Base-by-base conservation (phyloP, 2,797 vertebrate species). In the Myotis daubentonii region DNA sequence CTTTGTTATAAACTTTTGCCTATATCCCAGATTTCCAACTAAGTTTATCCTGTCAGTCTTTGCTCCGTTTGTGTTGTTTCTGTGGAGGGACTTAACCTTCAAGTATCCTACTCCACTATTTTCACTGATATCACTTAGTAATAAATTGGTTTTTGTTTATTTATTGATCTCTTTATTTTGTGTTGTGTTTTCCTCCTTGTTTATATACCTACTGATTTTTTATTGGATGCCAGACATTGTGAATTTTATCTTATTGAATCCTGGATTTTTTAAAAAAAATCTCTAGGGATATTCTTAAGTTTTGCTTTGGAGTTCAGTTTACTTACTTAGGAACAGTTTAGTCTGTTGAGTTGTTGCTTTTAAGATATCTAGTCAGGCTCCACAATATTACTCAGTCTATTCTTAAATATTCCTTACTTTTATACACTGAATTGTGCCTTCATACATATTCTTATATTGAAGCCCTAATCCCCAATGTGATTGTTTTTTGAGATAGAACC, bases 181-280 rank as follows among this genome's bases (percentile, higher is more conserved):
- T 84, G 38, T 84, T 84, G 30, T 28, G 41, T 60, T 80, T 94
- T 33, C 17, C 28, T 79, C 6, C 8, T 66, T 78, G 5, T 79
- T 65, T 84, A 20, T n/a, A 33, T 74, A n/a, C 5, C 13, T 83
- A 6, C 12, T 72, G 30, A n/a, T 25, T 60, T 80, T 89, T 90
- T 57, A 51, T 41, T 87, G 41, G 68, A 57, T 87, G 8, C 25
- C 15, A 57, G 28, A 72, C 36, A 65, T 79, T 79, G 7, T 80
- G 15, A 95, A 90, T 76, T 95, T 81, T 87, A 81, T 71, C 53
- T 70, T 78, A 15, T 44, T 81, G 15, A 6, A 36, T 76, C 36
- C 30, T 53, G 53, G 3, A 19, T 49, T 47, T 33, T 81, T 90
- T 51, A 53, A 41, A 57, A 57, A 55, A 6, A 30, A 55, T 62